Evolutionary conservation across 2,797 vertebrate genomes (phyloP).

Genomic region (Phataginus tricuspis): DNA sequence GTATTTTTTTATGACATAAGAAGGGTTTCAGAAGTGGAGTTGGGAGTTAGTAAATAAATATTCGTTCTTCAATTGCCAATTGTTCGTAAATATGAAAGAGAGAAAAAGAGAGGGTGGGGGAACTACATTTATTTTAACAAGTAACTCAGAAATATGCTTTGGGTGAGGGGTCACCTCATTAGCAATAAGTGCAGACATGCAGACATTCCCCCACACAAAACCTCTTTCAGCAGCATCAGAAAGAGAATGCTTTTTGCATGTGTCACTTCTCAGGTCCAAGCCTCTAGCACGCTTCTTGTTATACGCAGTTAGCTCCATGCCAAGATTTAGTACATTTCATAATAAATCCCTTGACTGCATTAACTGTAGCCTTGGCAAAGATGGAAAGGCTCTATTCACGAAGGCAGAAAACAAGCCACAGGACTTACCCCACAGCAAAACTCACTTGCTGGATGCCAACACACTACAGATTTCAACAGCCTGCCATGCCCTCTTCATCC

Average conservation of each 20-base stretch:
- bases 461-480: slow-evolving; percentile 85
- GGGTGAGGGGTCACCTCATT: slow-evolving; percentile 77
- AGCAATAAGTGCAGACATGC: slow-evolving; percentile 83
- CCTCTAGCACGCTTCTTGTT: slow-evolving; percentile 87
- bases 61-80: slow-evolving; percentile 48
- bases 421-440: slow-evolving; percentile 82
- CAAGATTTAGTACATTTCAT: slow-evolving; percentile 87
- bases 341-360: slow-evolving; percentile 90
- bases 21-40: background rate
- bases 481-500: slow-evolving; percentile 69
- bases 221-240: slow-evolving; percentile 86
- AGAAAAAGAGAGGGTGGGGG: background rate
- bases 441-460: slow-evolving; percentile 85
- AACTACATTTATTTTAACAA: slow-evolving; percentile 64
- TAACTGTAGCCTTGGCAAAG: slow-evolving; percentile 87
- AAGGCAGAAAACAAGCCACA: slow-evolving; percentile 83
- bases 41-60: slow-evolving; percentile 31
- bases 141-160: slow-evolving; percentile 60
- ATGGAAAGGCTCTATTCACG: slow-evolving; percentile 90
- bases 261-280: slow-evolving; percentile 86
- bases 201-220: slow-evolving; percentile 86
- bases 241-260: slow-evolving; percentile 87
- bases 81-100: slow-evolving; percentile 1
- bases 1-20: background rate
- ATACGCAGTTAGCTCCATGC: slow-evolving; percentile 87